phyloP scores from a whole-genome alignment of 2,113 vertebrate genomes.

The Gymnogyps californianus region DNA sequence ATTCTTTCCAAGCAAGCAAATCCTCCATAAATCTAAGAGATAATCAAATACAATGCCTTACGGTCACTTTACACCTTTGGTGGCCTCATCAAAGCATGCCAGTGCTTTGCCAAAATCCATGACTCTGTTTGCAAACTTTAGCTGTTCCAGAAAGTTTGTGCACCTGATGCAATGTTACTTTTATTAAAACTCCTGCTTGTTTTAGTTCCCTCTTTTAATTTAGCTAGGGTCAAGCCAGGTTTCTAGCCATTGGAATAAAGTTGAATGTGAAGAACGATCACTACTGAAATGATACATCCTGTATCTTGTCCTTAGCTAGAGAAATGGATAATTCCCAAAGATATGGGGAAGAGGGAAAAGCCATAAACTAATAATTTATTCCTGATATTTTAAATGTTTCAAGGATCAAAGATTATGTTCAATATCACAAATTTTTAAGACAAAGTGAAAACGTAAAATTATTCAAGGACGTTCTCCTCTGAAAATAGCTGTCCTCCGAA shows the following conservation, averaged over 20 bases:
- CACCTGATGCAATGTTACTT: neutral
- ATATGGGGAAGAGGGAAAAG: neutral
- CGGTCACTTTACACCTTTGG: slow-evolving; percentile 4
- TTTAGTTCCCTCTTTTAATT: slow-evolving; percentile 1
- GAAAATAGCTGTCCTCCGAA: neutral
- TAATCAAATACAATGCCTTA: slow-evolving; percentile 22
- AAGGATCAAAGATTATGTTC: neutral
- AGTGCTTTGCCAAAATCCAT: slow-evolving; percentile 31
- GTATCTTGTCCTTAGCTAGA: neutral
- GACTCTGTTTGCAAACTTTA: neutral
- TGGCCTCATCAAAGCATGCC: slow-evolving; percentile 26
- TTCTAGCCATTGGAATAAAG: neutral
- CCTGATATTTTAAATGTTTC: neutral
- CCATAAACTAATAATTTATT: neutral
- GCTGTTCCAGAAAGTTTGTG: slow-evolving; percentile 8
- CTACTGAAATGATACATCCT: neutral
- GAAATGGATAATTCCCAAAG: neutral
- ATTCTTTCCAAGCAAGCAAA: slow-evolving; percentile 64
- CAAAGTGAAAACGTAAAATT: neutral
- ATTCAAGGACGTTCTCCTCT: neutral
- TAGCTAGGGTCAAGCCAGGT: neutral
- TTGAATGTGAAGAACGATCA: neutral
- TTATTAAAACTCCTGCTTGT: neutral
- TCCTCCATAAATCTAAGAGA: slow-evolving; percentile 41
- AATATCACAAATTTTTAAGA: neutral